Evolutionary conservation across 2,113 vertebrate species (phyloP).

Genomic region (Sander vitreus): DNA sequence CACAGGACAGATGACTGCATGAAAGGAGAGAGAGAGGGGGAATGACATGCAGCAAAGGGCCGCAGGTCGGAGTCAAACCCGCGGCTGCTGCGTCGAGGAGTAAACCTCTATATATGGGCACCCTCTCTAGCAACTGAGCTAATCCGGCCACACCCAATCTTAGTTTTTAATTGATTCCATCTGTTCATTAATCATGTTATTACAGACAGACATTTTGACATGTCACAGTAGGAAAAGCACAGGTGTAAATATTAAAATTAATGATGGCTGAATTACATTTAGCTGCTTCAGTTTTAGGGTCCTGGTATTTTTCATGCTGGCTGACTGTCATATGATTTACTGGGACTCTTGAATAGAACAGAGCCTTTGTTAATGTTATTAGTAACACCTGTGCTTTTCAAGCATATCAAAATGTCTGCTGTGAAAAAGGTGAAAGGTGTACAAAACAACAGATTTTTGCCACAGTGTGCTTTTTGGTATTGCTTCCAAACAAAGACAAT

Average conservation of each 20-base stretch:
- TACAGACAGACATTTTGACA: background rate
- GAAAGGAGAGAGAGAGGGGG: too few relatives aligned
- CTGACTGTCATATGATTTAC: background rate
- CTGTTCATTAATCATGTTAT: background rate
- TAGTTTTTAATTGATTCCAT: background rate
- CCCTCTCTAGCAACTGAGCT: too few relatives aligned
- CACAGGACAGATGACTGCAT: too few relatives aligned
- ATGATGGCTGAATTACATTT: background rate
- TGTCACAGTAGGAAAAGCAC: background rate
- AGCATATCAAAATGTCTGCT: background rate
- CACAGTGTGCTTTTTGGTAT: background rate
- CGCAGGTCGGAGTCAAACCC: too few relatives aligned
- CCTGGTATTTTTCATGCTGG: background rate
- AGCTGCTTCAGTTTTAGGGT: background rate
- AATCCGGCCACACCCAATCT: background rate
- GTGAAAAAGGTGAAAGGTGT: slow-evolving; percentile 18
- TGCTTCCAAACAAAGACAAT: slow-evolving; percentile 32
- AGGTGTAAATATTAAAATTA: background rate
- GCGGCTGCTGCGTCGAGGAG: too few relatives aligned
- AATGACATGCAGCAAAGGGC: too few relatives aligned
- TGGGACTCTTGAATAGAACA: background rate
- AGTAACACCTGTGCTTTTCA: background rate
- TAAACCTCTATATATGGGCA: too few relatives aligned
- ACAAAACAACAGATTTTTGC: background rate
- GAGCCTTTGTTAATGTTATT: too few relatives aligned